A percentile compares a stretch with the other conserved stretches of the same genome.
Evolutionary conservation across 2,888 invertebrate species (phyloP).

Genomic region (Alentia gelatinosa): DNA sequence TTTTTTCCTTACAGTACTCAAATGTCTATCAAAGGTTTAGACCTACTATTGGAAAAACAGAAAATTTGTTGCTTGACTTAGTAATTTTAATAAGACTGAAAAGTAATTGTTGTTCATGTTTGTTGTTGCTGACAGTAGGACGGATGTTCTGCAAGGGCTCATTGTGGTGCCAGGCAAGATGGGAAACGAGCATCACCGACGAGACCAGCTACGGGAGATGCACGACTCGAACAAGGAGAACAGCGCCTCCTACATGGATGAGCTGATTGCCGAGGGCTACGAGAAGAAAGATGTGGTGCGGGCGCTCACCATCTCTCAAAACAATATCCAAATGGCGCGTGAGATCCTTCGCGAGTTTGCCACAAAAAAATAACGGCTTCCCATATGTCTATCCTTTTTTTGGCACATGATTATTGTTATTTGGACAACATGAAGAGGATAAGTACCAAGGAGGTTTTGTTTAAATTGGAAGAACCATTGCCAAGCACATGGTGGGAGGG

Average conservation of each 20-base stretch:
- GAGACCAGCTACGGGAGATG: conserved; percentile 71
- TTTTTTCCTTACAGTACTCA: no score
- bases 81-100: no score
- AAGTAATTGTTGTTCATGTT: no score
- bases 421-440: no score
- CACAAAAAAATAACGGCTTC: conserved; percentile 81
- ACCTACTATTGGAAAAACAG: no score
- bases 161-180: neutral
- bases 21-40: no score
- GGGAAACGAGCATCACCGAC: conserved; percentile 18
- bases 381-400: neutral
- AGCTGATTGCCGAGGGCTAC: conserved; percentile 93
- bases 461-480: neutral
- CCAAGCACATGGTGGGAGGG: neutral
- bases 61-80: no score
- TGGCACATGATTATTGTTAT: no score
- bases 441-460: no score
- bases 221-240: conserved; percentile 79
- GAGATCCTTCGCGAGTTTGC: conserved; percentile 96
- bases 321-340: conserved; percentile 97
- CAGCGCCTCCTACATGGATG: conserved; percentile 86
- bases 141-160: neutral
- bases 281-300: conserved; percentile 94
- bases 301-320: conserved; percentile 94
- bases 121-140: no score